phyloP scores from a whole-genome alignment of 2,113 vertebrate species.

The Bufo gargarizans region DNA sequence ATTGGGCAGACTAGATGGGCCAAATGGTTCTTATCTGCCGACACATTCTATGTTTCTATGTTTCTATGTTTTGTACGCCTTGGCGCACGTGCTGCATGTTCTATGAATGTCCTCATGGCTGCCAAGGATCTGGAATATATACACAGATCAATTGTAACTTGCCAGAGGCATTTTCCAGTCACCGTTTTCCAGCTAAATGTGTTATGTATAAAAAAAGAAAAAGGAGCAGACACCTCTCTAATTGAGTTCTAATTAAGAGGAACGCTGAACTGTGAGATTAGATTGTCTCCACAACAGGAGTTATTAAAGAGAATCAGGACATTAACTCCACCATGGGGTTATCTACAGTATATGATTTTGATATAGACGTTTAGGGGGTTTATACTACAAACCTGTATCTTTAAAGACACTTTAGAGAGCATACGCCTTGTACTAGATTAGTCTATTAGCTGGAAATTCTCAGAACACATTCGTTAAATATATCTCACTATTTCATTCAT shows the following conservation, averaged over 20 bases:
- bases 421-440: background rate
- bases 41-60: no score
- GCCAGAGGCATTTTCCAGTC: slow-evolving; percentile 49
- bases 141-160: background rate
- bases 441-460: background rate
- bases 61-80: slow-evolving; percentile 35
- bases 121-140: slow-evolving; percentile 42
- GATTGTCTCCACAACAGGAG: background rate
- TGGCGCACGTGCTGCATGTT: slow-evolving; percentile 17
- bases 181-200: slow-evolving; percentile 3
- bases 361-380: no score
- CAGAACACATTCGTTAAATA: background rate
- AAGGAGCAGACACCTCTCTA: slow-evolving; percentile 13
- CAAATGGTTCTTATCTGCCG: no score
- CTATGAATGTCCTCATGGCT: slow-evolving; percentile 33
- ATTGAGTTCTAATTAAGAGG: background rate
- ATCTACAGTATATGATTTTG: background rate
- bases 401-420: background rate
- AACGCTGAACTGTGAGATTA: background rate
- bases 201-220: background rate
- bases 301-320: background rate
- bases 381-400: background rate
- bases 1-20: no score
- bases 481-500: no score
- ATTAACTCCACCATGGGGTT: background rate